Evolutionary conservation across 92 coral and sea anemone genomes (phyloP).

Genomic region (Umimayanthus kanabou): DNA sequence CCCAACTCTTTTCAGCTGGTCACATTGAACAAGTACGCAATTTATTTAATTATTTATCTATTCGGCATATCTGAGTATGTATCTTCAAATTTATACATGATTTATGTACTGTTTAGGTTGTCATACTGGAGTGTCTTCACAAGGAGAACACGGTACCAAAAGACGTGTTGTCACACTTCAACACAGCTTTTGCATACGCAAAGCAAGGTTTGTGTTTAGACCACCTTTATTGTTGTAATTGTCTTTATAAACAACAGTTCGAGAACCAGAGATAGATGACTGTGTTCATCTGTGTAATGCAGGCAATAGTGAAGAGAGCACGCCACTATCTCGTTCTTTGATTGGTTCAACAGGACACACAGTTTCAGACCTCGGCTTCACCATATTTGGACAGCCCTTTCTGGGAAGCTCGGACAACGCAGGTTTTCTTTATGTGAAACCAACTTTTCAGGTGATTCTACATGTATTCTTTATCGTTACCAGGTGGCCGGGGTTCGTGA

Average conservation of each 20-base stretch:
- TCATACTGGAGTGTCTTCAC: conserved; percentile 84
- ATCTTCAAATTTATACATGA: background rate
- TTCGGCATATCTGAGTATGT: background rate
- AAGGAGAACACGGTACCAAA: conserved; percentile 88
- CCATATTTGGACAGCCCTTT: conserved; percentile 99
- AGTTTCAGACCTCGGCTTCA: conserved; percentile 96
- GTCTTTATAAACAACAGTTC: background rate
- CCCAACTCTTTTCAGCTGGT: no score
- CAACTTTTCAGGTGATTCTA: conserved; percentile 88
- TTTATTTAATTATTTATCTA: no score
- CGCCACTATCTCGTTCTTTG: background rate
- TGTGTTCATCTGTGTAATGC: background rate
- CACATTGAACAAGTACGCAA: background rate
- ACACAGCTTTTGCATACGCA: conserved; percentile 99
- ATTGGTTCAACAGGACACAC: conserved; percentile 75
- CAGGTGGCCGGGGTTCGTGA: background rate
- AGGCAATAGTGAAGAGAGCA: background rate
- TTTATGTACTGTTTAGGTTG: conserved; percentile 63
- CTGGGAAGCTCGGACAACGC: conserved; percentile 95
- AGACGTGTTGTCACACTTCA: conserved; percentile 96
- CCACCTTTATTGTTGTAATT: background rate
- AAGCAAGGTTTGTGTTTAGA: conserved; percentile 75
- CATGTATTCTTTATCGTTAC: background rate
- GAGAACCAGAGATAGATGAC: background rate
- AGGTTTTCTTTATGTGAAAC: conserved; percentile 91